A percentile compares a stretch with the other conserved stretches of the same genome.
phyloP scores from a whole-genome alignment of 1,140 invertebrate species.

The Telenomus remus region DNA sequence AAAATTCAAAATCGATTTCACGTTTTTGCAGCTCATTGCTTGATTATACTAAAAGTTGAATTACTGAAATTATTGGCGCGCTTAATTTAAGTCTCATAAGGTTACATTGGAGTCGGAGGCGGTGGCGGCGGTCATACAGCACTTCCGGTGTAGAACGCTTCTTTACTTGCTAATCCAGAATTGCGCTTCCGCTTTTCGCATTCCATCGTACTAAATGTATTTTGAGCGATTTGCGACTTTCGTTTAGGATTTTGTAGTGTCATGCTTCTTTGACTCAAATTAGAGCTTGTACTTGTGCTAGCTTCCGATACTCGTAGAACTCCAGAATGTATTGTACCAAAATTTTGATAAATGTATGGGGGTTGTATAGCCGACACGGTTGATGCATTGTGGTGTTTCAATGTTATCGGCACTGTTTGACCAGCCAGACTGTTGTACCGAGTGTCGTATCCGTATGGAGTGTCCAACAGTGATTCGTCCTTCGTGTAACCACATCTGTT shows the following conservation, averaged over 20 bases:
- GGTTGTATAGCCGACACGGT: conserved; percentile 69
- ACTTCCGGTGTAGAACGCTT: conserved; percentile 69
- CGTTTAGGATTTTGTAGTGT: conserved; percentile 73
- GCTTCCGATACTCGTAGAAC: conserved; percentile 72
- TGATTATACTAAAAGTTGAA: too few relatives aligned
- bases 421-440: conserved; percentile 69
- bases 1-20: too few relatives aligned
- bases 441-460: conserved; percentile 67
- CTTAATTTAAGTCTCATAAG: conserved; percentile 57
- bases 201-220: conserved; percentile 74
- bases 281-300: conserved; percentile 71
- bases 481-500: conserved; percentile 56
- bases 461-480: conserved; percentile 67
- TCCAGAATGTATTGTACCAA: conserved; percentile 73
- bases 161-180: conserved; percentile 63
- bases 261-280: conserved; percentile 72
- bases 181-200: conserved; percentile 69
- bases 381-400: conserved; percentile 71
- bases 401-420: conserved; percentile 73
- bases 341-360: conserved; percentile 73
- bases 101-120: conserved; percentile 69
- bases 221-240: conserved; percentile 72
- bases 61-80: conserved; percentile 64
- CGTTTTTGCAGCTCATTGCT: too few relatives aligned
- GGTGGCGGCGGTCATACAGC: conserved; percentile 74